phyloP scores from a whole-genome alignment of 2,888 invertebrate species.

The Cotesia congregata region DNA sequence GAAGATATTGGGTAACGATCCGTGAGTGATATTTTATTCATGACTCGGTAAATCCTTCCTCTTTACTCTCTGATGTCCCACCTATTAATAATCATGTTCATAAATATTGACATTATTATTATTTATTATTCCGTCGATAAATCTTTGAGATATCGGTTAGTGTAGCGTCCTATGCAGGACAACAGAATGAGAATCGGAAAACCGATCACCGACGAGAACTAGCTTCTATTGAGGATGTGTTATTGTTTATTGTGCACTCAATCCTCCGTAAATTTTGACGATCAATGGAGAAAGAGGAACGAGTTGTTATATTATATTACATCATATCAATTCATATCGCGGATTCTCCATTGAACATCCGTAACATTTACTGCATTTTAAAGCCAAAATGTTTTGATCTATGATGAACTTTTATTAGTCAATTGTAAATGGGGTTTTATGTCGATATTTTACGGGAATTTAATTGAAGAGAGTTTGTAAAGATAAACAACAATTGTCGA shows the following conservation, averaged over 20 bases:
- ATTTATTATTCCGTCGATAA: slow-evolving; percentile 12
- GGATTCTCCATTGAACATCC: neutral
- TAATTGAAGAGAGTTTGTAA: neutral
- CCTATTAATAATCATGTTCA: neutral
- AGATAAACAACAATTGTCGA: too few species aligned
- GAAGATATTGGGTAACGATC: slow-evolving; percentile 11
- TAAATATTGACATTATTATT: slow-evolving; percentile 21
- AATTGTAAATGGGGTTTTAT: neutral
- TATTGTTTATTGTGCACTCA: neutral
- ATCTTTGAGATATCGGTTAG: neutral
- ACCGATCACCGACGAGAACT: neutral
- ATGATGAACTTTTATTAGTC: neutral
- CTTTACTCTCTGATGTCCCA: neutral
- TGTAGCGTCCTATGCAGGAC: neutral
- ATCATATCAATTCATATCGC: neutral
- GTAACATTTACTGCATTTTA: neutral
- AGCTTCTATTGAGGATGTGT: too few species aligned
- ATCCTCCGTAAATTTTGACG: neutral
- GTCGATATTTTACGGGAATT: neutral
- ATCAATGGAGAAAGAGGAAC: neutral
- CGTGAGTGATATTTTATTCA: slow-evolving; percentile 21
- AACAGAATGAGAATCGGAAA: neutral
- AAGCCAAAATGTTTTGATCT: neutral
- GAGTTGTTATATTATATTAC: neutral
- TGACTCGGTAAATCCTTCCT: slow-evolving; percentile 6